phyloP scores from a whole-genome alignment of 2,888 invertebrate species.

The Drosophila vallismaia region DNA sequence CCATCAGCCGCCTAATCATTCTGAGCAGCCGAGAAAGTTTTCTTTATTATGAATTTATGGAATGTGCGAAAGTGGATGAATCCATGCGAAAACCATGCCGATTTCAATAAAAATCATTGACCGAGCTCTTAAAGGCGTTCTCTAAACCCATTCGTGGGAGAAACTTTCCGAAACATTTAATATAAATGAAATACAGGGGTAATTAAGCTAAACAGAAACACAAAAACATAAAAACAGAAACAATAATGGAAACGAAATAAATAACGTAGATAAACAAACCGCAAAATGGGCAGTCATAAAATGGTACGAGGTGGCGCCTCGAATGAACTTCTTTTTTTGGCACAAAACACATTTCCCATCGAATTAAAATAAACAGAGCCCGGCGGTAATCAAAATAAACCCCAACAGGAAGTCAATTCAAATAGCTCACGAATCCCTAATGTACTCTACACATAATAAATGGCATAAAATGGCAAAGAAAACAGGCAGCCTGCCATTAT shows the following conservation, averaged over 20 bases:
- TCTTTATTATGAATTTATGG: constrained; percentile 57
- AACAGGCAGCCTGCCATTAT: constrained; percentile 15
- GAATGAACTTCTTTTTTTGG: constrained; percentile 34
- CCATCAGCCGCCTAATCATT: constrained; percentile 53
- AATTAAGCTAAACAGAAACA: constrained; percentile 37
- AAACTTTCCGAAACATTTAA: constrained; percentile 55
- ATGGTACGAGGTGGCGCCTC: constrained; percentile 27
- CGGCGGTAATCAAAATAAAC: constrained; percentile 16
- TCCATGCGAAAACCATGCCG: constrained; percentile 36
- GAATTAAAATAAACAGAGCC: constrained; percentile 42
- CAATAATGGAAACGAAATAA: neutral
- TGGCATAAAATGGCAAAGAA: neutral
- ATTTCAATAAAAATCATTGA: constrained; percentile 60
- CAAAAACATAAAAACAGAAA: neutral
- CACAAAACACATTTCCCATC: constrained; percentile 38
- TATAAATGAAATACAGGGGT: constrained; percentile 52
- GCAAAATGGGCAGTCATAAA: constrained; percentile 29
- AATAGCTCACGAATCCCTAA: constrained; percentile 24
- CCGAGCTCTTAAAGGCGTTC: constrained; percentile 23
- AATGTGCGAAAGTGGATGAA: neutral
- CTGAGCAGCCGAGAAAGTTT: constrained; percentile 44
- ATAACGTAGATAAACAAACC: constrained; percentile 26
- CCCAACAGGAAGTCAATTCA: constrained; percentile 21
- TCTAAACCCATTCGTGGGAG: neutral
- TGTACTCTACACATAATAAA: constrained; percentile 13